Percentiles rank a stretch among this genome's conserved stretches.
Evolutionary conservation across 1,140 invertebrate genomes (phyloP).

Genomic region (Lithobius niger): DNA sequence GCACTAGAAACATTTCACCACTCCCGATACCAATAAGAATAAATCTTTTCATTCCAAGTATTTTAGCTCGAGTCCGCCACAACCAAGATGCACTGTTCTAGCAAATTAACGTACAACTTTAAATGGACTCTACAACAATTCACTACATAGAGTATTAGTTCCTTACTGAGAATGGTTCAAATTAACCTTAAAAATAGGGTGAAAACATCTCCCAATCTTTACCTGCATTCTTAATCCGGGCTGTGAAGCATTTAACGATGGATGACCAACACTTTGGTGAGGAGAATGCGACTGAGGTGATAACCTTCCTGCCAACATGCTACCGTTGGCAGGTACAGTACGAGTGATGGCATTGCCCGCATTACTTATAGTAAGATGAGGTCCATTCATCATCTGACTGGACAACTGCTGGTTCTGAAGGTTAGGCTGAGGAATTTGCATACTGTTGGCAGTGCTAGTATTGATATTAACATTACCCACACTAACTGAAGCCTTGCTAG

Average conservation of each 20-base stretch:
- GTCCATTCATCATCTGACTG: constrained; percentile 30
- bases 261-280: constrained; percentile 7
- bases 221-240: constrained; percentile 8
- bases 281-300: constrained; percentile 10
- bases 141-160: too few species aligned
- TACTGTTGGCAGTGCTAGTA: constrained; percentile 13
- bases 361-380: constrained; percentile 19
- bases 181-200: not conserved
- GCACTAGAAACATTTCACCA: too few species aligned
- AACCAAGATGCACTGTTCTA: too few species aligned
- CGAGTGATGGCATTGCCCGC: constrained; percentile 9
- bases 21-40: too few species aligned
- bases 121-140: too few species aligned
- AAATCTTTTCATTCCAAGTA: too few species aligned
- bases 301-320: constrained; percentile 10
- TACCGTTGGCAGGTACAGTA: constrained; percentile 11
- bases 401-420: constrained; percentile 18
- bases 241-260: constrained; percentile 9
- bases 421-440: constrained; percentile 14
- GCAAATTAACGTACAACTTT: too few species aligned
- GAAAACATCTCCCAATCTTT: not conserved
- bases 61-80: too few species aligned
- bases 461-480: constrained; percentile 13
- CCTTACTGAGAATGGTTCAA: too few species aligned
- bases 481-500: constrained; percentile 11